These are phyloP conservation scores for Bombus waltoni DNA, from an alignment of 1,140 invertebrate species.

Conservation along the genomic window DNA sequence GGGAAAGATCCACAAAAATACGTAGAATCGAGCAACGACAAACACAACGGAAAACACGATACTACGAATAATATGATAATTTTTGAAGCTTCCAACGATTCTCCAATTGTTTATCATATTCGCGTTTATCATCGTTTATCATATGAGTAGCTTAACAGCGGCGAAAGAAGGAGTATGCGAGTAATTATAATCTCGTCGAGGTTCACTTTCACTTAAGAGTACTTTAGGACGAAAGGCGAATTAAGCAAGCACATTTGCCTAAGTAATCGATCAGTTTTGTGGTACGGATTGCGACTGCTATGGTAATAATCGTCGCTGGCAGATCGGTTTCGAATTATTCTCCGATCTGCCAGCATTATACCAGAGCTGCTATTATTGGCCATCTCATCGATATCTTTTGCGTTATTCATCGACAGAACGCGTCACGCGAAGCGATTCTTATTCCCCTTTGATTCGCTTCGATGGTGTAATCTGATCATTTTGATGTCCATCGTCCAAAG, in stretches of 20 bases:
- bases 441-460: background rate
- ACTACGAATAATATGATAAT: background rate
- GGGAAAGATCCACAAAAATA: no score
- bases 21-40: background rate
- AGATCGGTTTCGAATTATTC: constrained; percentile 5
- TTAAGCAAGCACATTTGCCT: background rate
- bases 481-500: background rate
- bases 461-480: background rate
- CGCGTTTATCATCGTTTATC: no score
- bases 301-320: background rate
- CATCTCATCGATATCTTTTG: background rate
- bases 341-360: background rate
- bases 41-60: no score
- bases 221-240: background rate
- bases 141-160: no score
- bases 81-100: background rate
- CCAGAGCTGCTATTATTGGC: background rate
- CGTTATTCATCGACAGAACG: background rate
- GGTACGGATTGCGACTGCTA: background rate
- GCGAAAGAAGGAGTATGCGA: background rate
- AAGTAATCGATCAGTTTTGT: constrained; percentile 19
- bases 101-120: no score
- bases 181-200: background rate
- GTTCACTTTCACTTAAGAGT: background rate
- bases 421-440: background rate